These are phyloP conservation scores for Metalampra italica DNA, from an alignment of 2,888 invertebrate genomes.

Conservation along the genomic window DNA sequence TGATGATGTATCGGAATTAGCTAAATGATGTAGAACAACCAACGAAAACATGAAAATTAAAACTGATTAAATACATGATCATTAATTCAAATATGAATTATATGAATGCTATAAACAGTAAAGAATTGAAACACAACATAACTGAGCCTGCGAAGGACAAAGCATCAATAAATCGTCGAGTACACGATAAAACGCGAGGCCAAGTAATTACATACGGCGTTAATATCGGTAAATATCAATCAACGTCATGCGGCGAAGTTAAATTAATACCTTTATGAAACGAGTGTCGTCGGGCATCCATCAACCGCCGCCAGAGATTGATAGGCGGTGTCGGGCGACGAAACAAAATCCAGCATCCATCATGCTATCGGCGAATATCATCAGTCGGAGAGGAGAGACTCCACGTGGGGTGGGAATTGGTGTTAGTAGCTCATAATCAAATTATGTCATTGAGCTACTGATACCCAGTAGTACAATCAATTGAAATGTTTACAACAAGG, in stretches of 20 bases:
- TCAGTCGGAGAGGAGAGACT: too few species aligned
- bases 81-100: too few species aligned
- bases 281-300: constrained; percentile 65
- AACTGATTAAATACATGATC: too few species aligned
- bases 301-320: constrained; percentile 59
- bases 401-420: not conserved
- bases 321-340: constrained; percentile 48
- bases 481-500: too few species aligned
- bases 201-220: constrained; percentile 43
- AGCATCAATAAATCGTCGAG: constrained; percentile 4
- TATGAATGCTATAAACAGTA: too few species aligned
- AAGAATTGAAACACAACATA: too few species aligned
- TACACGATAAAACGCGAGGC: constrained; percentile 12
- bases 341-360: constrained; percentile 50
- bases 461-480: too few species aligned
- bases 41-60: too few species aligned
- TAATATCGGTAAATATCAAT: constrained; percentile 60
- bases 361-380: constrained; percentile 23
- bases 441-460: too few species aligned
- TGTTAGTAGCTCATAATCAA: not conserved
- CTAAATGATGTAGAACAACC: too few species aligned
- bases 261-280: constrained; percentile 66
- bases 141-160: constrained; percentile 3
- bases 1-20: too few species aligned
- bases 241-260: constrained; percentile 50